Conservation (phyloP, 2,113 vertebrate species). For the rat (Rattus norvegicus) region GRCr8 NC_086032.1:32863001-32863500, state of each 20-base stretch:
- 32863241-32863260: neutral
- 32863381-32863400: neutral
- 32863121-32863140: neutral
- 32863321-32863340: neutral
- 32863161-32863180: neutral
- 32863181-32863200: neutral
- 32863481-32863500: neutral
- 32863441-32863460: neutral
- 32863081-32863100: neutral
- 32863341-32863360: no score
- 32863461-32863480: neutral
- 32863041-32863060: neutral
- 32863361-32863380: neutral
- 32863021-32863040: neutral
- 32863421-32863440: neutral
- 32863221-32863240: neutral
- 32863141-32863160: neutral
- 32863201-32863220: neutral
- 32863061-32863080: constrained; percentile 46
- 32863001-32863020: neutral
- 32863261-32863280: neutral
- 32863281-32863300: neutral
- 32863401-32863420: neutral
- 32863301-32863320: no score
- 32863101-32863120: neutral